Conservation (phyloP, 2,113 vertebrate species). For the Dromaius novaehollandiae region DNA sequence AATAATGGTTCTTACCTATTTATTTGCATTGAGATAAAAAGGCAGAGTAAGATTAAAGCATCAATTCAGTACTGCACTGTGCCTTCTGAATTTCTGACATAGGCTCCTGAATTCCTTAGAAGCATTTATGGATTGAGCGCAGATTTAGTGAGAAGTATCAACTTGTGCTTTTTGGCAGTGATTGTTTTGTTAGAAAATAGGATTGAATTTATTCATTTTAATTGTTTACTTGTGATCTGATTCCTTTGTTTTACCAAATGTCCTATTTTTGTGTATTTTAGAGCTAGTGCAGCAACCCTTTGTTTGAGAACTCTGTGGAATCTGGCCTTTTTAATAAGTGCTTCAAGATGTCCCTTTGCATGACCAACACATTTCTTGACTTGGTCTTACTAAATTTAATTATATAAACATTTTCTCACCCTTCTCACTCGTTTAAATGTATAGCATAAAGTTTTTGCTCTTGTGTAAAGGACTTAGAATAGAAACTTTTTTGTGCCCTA, state of each 20-base stretch:
- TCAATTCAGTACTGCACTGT: neutral
- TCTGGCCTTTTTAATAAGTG: neutral
- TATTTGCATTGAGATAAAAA: slow-evolving; percentile 26
- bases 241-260: slow-evolving; percentile 19
- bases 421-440: neutral
- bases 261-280: neutral
- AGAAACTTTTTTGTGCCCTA: neutral
- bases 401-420: neutral
- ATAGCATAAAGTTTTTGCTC: neutral
- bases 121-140: slow-evolving; percentile 14
- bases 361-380: slow-evolving; percentile 3
- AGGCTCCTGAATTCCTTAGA: slow-evolving; percentile 2
- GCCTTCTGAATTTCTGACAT: slow-evolving; percentile 20
- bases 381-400: neutral
- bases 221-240: slow-evolving; percentile 4
- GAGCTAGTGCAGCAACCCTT: neutral
- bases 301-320: neutral
- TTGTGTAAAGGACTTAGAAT: neutral
- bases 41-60: slow-evolving; percentile 7
- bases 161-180: neutral
- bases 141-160: slow-evolving; percentile 11
- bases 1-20: neutral
- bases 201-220: slow-evolving; percentile 18
- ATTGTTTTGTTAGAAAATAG: slow-evolving; percentile 19
- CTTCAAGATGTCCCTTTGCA: neutral